A percentile compares a stretch with the other conserved stretches of the same genome.
These are phyloP conservation scores for Gopherus flavomarginatus DNA, from an alignment of 2,113 vertebrate species.

Conservation along the genomic window DNA sequence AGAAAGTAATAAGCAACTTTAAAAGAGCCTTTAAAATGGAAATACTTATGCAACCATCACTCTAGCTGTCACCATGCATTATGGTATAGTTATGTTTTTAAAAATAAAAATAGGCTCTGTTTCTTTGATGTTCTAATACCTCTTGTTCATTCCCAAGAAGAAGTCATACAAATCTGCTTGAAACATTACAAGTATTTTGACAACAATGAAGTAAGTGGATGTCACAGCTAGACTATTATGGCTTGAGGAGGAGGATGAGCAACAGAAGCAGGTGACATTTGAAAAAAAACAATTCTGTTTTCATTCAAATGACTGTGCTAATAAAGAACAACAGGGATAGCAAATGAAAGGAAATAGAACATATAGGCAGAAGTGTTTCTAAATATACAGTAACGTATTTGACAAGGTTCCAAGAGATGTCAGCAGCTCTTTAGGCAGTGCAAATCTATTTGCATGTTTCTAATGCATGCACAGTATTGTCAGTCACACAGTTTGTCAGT, in stretches of 20 bases:
- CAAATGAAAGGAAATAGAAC: not conserved
- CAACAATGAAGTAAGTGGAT: not conserved
- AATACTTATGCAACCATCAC: not conserved
- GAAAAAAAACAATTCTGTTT: not conserved
- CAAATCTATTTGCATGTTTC: not conserved
- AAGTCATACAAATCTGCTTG: not conserved
- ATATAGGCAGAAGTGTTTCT: not conserved
- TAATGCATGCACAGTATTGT: not conserved
- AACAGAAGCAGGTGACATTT: not conserved
- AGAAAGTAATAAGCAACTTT: not conserved
- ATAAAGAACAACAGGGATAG: not conserved
- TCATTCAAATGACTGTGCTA: not conserved
- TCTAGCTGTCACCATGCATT: not conserved
- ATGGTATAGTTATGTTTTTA: not conserved
- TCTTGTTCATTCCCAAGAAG: not conserved
- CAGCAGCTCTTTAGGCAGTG: not conserved
- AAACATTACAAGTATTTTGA: not conserved
- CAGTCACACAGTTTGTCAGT: constrained; percentile 29
- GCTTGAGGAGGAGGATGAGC: not conserved
- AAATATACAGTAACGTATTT: not conserved
- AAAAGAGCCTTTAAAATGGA: not conserved
- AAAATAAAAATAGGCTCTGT: not conserved
- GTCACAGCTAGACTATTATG: not conserved
- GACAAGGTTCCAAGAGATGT: constrained; percentile 13
- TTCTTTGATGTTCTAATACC: not conserved